Base-by-base conservation (phyloP, 2,113 vertebrate genomes). In the Nettapus auritus region DNA sequence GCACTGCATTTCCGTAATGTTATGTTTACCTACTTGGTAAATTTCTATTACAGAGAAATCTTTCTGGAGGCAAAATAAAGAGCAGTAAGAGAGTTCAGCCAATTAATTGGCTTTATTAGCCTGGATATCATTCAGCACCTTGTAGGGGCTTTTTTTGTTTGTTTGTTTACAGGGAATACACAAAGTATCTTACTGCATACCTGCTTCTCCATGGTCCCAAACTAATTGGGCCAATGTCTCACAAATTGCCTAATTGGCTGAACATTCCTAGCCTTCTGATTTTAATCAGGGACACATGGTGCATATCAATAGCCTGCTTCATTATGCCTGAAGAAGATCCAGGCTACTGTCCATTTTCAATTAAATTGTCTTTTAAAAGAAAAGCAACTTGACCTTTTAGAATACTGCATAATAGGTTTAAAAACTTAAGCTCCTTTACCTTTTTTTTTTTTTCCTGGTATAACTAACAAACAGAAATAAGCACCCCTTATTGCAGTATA, bases 311-410 rank as follows among this genome's bases (percentile, higher is more conserved):
- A 96, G 86, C 52, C 52, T 86, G 42, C 59, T 93, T 96, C 90
- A 94, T 93, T 96, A 96, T 0, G 0, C 42, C 55, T 88, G 82
- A 95, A 94, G 88, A 96, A 88, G 76, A 93, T 91, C 26, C 91
- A 96, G 88, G 64, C 79, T 90, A 83, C 88, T 88, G 80, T 77
- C 92, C 66, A 81, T 84, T 94, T 93, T 90, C 94, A 96, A 96
- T 96, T 95, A 95, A 90, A 90, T 86, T 84, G 85, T 64, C 78
- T 78, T 94, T 94, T n/a, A 86, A 93, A 93, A 88, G 80, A 94
- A 92, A 66, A 95, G 73, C 93, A 91, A 91, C 90, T 93, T 96
- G 92, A 96, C 92, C 94, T 93, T 94, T 91, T 86, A 42, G 42
- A 93, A 93, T 42, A 86, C 29, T 42, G 16, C n/a, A 86, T 93